phyloP scores from a whole-genome alignment of 2,113 vertebrate genomes.

The Connochaetes taurinus region DNA sequence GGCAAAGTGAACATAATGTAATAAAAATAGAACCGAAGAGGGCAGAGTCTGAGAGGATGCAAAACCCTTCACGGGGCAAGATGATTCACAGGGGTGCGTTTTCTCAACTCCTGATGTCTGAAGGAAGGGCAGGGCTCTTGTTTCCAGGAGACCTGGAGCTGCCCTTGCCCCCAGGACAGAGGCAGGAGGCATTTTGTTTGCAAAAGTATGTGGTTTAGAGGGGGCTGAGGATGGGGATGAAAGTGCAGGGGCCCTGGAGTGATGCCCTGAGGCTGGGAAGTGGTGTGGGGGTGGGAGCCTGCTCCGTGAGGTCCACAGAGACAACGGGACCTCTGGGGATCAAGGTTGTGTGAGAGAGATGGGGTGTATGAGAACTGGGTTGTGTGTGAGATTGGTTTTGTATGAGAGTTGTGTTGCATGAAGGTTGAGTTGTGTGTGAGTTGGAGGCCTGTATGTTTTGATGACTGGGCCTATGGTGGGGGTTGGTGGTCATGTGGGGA shows the following conservation, averaged over 20 bases:
- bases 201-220: neutral
- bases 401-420: neutral
- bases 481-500: neutral
- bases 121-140: neutral
- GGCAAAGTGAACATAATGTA: neutral
- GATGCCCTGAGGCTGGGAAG: neutral
- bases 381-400: neutral
- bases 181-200: neutral
- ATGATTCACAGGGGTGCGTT: neutral
- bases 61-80: neutral
- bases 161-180: neutral
- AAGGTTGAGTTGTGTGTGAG: neutral
- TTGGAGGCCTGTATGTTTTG: neutral
- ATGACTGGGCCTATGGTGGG: neutral
- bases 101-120: neutral
- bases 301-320: neutral
- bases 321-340: neutral
- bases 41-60: neutral
- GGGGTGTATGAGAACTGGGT: neutral
- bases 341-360: neutral
- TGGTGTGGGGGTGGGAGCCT: neutral
- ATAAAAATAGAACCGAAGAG: neutral
- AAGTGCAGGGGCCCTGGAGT: neutral
- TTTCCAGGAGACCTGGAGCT: neutral
- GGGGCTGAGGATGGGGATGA: neutral